Conservation (phyloP, 2,797 vertebrate genomes). For the Podarcis siculus region DNA sequence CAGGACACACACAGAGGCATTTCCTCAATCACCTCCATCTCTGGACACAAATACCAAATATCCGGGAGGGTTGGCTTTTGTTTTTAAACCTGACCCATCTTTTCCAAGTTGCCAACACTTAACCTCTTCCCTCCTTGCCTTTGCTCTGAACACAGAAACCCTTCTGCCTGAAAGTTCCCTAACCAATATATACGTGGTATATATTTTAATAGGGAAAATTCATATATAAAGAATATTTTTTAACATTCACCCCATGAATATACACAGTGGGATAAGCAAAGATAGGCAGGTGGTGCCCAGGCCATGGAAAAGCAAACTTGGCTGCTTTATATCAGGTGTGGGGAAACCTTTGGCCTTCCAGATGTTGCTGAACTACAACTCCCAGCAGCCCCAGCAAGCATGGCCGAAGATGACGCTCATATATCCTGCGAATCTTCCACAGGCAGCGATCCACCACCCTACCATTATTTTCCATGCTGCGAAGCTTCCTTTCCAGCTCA, state of each 20-base stretch:
- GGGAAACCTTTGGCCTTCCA: too few relatives aligned
- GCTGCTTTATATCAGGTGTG: background rate
- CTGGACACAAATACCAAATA: background rate
- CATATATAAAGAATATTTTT: too few relatives aligned
- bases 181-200: too few relatives aligned
- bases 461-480: conserved; percentile 81
- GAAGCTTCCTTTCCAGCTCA: conserved; percentile 86
- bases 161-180: too few relatives aligned
- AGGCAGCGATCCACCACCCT: background rate
- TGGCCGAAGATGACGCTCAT: too few relatives aligned
- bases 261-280: background rate
- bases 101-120: background rate
- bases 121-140: background rate
- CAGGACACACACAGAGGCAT: background rate
- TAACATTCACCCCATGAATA: background rate
- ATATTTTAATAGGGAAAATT: too few relatives aligned
- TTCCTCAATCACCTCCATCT: background rate
- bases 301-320: background rate
- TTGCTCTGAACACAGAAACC: background rate
- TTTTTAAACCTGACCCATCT: background rate
- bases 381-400: too few relatives aligned
- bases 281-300: background rate
- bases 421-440: too few relatives aligned
- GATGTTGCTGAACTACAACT: too few relatives aligned
- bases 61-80: too few relatives aligned